These are phyloP conservation scores for Lutjanus erythropterus DNA, from an alignment of 2,113 vertebrate genomes.

Conservation along the genomic window DNA sequence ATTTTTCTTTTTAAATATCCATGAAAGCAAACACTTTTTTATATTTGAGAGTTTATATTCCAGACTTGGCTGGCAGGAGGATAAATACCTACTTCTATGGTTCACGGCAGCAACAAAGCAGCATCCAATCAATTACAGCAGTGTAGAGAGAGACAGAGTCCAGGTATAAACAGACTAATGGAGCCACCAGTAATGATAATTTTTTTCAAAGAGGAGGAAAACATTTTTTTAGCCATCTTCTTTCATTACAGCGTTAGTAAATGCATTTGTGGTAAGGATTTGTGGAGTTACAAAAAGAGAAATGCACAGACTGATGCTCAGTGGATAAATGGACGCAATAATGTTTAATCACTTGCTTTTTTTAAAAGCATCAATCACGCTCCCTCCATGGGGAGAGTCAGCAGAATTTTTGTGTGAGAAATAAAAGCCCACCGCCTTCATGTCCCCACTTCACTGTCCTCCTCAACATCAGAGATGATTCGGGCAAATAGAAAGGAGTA, in stretches of 20 bases:
- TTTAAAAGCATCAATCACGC: slow-evolving; percentile 35
- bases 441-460: slow-evolving; percentile 22
- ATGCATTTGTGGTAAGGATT: slow-evolving; percentile 6
- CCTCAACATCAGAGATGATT: slow-evolving; percentile 43
- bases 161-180: slow-evolving; percentile 43
- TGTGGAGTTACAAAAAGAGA: slow-evolving; percentile 8
- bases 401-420: slow-evolving; percentile 31
- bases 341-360: slow-evolving; percentile 45
- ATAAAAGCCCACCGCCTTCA: slow-evolving; percentile 35
- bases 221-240: slow-evolving; percentile 3
- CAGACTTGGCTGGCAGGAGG: slow-evolving; percentile 6
- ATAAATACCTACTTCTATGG: slow-evolving; percentile 21
- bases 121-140: slow-evolving; percentile 35
- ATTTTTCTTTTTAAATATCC: not conserved
- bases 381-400: slow-evolving; percentile 25
- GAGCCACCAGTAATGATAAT: slow-evolving; percentile 1
- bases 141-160: slow-evolving; percentile 14
- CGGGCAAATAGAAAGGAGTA: slow-evolving; percentile 17
- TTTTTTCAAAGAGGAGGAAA: not conserved
- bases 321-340: slow-evolving; percentile 40
- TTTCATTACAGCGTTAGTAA: slow-evolving; percentile 5
- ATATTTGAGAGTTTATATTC: slow-evolving; percentile 8
- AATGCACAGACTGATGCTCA: not conserved
- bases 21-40: not conserved
- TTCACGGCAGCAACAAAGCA: slow-evolving; percentile 34